These are phyloP conservation scores for Agonopterix alstromeriana DNA, from an alignment of 2,888 invertebrate species.

Conservation along the genomic window DNA sequence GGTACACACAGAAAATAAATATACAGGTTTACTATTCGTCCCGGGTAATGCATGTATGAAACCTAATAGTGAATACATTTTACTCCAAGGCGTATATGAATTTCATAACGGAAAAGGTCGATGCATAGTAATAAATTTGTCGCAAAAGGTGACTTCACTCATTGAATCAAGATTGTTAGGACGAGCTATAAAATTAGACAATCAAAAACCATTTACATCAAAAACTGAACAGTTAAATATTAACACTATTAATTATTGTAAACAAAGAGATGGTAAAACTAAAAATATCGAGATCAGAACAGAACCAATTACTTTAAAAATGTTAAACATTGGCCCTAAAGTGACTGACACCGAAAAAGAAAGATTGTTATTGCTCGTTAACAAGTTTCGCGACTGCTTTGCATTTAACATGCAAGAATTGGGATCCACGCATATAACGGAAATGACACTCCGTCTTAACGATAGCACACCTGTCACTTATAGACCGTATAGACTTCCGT, in stretches of 20 bases:
- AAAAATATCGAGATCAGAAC: neutral
- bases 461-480: neutral
- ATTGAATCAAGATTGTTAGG: neutral
- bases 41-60: neutral
- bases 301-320: neutral
- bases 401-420: conserved; percentile 1
- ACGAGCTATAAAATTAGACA: neutral
- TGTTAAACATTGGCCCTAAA: neutral
- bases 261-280: neutral
- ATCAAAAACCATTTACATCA: neutral
- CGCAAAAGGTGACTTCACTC: neutral
- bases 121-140: neutral
- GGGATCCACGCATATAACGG: neutral
- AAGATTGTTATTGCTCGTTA: neutral
- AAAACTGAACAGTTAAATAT: neutral
- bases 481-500: neutral
- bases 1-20: neutral
- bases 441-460: neutral
- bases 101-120: conserved; percentile 1
- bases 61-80: neutral
- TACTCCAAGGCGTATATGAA: conserved; percentile 2
- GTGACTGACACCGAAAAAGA: neutral
- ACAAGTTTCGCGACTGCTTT: neutral
- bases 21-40: neutral
- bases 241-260: neutral